Conservation (phyloP, 2,113 vertebrate genomes). For the Antechinus stuartii region DNA sequence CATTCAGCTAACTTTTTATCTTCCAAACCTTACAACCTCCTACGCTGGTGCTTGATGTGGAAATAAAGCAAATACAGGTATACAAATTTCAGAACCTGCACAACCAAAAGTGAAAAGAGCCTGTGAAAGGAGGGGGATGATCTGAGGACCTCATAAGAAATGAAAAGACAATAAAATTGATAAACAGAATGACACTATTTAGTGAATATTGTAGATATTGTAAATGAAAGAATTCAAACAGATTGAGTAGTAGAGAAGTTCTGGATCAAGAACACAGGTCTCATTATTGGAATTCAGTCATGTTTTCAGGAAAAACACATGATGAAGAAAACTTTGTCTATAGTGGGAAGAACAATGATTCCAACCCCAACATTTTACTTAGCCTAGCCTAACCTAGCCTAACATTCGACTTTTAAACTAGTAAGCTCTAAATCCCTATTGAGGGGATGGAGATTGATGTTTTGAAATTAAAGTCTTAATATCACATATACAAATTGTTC, state of each 20-base stretch:
- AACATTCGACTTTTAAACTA: background rate
- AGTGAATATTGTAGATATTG: background rate
- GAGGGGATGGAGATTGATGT: background rate
- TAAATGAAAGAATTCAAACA: background rate
- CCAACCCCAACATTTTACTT: background rate
- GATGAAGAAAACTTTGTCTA: background rate
- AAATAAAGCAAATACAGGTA: background rate
- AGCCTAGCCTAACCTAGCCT: background rate
- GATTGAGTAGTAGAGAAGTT: background rate
- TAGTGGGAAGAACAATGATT: background rate
- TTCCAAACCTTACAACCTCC: background rate
- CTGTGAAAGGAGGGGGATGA: background rate
- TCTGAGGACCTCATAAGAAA: background rate
- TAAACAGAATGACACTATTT: background rate
- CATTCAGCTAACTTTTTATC: background rate
- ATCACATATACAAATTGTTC: background rate
- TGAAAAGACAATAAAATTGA: background rate
- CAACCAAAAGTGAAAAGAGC: background rate
- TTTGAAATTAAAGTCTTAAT: background rate
- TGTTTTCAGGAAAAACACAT: background rate
- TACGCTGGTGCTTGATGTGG: background rate
- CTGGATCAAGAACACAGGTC: background rate
- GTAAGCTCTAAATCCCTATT: background rate
- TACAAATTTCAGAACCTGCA: background rate
- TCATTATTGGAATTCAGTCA: background rate